Evolutionary conservation across 2,888 invertebrate species (phyloP).

Genomic region (Cheilosia scutellata): DNA sequence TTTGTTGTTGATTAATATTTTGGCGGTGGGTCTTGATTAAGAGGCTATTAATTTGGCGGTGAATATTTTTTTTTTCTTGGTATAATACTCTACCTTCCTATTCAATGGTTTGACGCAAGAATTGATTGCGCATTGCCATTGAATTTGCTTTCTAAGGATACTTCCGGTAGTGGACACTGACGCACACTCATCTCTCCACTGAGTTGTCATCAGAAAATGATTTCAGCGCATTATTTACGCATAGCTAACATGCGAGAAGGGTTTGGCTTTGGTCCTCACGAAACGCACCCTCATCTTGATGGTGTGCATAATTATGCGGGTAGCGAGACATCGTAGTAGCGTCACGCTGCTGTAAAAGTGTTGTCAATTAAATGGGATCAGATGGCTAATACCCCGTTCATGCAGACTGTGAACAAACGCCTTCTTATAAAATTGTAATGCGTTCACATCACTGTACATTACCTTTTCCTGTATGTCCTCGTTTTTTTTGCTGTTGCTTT

Average conservation of each 20-base stretch:
- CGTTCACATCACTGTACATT: conserved; percentile 49
- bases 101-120: conserved; percentile 6
- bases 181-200: background rate
- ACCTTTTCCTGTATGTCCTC: conserved; percentile 40
- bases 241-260: conserved; percentile 45
- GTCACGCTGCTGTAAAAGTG: conserved; percentile 52
- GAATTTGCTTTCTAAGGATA: conserved; percentile 14
- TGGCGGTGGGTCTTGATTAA: conserved; percentile 78
- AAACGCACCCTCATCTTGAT: conserved; percentile 59
- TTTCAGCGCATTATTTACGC: conserved; percentile 62
- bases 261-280: conserved; percentile 14
- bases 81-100: background rate
- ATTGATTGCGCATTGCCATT: conserved; percentile 47
- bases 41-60: conserved; percentile 81
- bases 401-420: conserved; percentile 41
- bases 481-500: conserved; percentile 17
- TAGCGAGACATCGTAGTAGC: conserved; percentile 48
- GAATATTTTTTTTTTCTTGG: conserved; percentile 6
- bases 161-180: conserved; percentile 64
- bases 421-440: conserved; percentile 38
- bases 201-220: background rate
- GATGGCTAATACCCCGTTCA: conserved; percentile 60
- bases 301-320: conserved; percentile 64
- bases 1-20: conserved; percentile 64
- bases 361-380: conserved; percentile 64